Conservation (phyloP, 2,113 vertebrate species). For the Salvelinus sp. region DNA sequence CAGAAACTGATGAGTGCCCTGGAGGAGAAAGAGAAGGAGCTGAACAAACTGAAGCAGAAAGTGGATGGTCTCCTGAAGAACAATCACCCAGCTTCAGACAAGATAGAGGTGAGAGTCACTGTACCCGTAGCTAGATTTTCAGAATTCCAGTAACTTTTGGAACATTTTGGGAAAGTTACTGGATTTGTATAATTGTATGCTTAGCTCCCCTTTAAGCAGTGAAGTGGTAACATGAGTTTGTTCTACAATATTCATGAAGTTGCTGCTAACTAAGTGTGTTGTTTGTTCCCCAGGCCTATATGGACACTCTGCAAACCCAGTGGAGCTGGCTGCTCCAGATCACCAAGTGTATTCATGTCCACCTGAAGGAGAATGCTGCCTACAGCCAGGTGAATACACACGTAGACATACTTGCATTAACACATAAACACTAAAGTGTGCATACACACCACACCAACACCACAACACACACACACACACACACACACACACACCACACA, state of each 20-base stretch:
- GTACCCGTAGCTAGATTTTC: background rate
- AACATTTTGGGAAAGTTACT: too few relatives aligned
- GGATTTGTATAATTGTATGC: too few relatives aligned
- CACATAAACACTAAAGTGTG: background rate
- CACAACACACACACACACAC: too few relatives aligned
- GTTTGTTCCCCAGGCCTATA: constrained; percentile 80
- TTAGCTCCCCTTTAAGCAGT: too few relatives aligned
- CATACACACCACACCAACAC: background rate
- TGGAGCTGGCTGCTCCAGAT: constrained; percentile 99
- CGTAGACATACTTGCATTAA: background rate
- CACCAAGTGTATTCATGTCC: constrained; percentile 92
- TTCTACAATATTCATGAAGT: background rate
- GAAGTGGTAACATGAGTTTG: background rate
- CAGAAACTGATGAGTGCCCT: constrained; percentile 93
- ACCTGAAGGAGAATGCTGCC: constrained; percentile 93
- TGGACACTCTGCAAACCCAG: constrained; percentile 96
- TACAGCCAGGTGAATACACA: constrained; percentile 86
- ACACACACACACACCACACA: too few relatives aligned
- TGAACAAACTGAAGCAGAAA: constrained; percentile 94
- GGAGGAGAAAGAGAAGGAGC: constrained; percentile 93
- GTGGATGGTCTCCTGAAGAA: constrained; percentile 85
- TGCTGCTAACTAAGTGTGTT: constrained; percentile 15
- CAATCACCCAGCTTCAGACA: constrained; percentile 91
- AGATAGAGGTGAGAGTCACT: constrained; percentile 82
- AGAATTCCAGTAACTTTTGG: too few relatives aligned